Percentiles rank a stretch among this genome's conserved stretches.
Evolutionary conservation across 2,797 vertebrate species (phyloP).

Genomic region (Adelosebastes latens): DNA sequence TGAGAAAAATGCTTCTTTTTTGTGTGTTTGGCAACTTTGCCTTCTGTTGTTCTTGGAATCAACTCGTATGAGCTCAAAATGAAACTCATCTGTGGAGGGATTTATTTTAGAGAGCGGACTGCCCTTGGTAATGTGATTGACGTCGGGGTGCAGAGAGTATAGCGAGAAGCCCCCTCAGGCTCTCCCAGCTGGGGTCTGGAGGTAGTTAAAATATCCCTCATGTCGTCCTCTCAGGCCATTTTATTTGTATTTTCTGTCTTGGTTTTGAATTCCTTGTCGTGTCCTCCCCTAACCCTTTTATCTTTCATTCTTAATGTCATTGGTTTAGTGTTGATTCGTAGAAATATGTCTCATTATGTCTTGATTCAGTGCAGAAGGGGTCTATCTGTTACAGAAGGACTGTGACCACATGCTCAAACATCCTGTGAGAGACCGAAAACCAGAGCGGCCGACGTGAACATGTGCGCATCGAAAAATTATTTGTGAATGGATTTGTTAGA

Average conservation of each 20-base stretch:
- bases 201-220: conserved; percentile 49
- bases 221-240: neutral
- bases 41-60: conserved; percentile 66
- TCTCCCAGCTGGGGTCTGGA: conserved; percentile 62
- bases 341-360: conserved; percentile 27
- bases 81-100: conserved; percentile 60
- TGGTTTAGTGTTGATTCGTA: conserved; percentile 8
- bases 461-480: conserved; percentile 51
- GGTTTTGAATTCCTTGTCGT: neutral
- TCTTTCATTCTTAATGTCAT: conserved; percentile 22
- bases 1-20: conserved; percentile 43
- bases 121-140: conserved; percentile 28
- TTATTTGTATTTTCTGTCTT: conserved; percentile 12
- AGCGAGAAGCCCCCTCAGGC: conserved; percentile 31
- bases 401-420: conserved; percentile 47
- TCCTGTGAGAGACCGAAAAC: conserved; percentile 33
- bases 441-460: conserved; percentile 37
- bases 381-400: conserved; percentile 9
- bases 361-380: conserved; percentile 13
- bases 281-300: conserved; percentile 12
- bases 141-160: conserved; percentile 26
- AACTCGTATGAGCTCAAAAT: conserved; percentile 61
- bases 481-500: conserved; percentile 56
- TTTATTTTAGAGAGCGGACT: conserved; percentile 9
- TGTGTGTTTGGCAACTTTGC: conserved; percentile 40